These are phyloP conservation scores for Cyclophora albipunctata DNA, from an alignment of 2,888 invertebrate species.

Conservation along the genomic window DNA sequence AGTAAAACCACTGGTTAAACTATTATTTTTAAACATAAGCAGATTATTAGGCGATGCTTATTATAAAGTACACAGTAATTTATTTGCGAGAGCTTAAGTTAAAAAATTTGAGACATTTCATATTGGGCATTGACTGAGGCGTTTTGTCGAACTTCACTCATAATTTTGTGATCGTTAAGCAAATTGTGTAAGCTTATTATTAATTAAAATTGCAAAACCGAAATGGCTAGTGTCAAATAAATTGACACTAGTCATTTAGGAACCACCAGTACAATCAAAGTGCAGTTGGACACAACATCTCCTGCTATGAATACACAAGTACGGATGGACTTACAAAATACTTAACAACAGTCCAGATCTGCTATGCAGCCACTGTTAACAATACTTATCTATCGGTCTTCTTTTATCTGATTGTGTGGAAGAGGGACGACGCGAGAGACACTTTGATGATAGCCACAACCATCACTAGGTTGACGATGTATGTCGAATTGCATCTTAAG, in stretches of 20 bases:
- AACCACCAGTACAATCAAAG: conserved; percentile 73
- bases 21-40: conserved; percentile 5
- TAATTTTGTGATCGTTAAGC: conserved; percentile 46
- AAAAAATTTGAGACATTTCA: background rate
- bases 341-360: conserved; percentile 69
- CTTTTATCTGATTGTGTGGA: conserved; percentile 73
- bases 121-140: conserved; percentile 25
- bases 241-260: conserved; percentile 32
- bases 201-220: conserved; percentile 40
- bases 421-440: conserved; percentile 68
- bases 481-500: conserved; percentile 76
- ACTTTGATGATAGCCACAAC: conserved; percentile 71
- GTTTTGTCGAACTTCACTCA: conserved; percentile 74
- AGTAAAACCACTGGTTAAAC: conserved; percentile 14
- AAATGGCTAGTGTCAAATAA: conserved; percentile 34
- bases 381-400: conserved; percentile 64
- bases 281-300: conserved; percentile 75
- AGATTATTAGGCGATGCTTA: conserved; percentile 5
- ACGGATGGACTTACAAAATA: conserved; percentile 71
- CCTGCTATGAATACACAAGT: conserved; percentile 44
- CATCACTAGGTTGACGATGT: conserved; percentile 73
- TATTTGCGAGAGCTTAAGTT: background rate
- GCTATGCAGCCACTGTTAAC: conserved; percentile 72
- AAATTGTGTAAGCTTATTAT: conserved; percentile 43
- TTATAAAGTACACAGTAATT: conserved; percentile 1